Evolutionary conservation across 2,888 invertebrate species (phyloP).

Genomic region (Liopterus haemorrhoidalis): DNA sequence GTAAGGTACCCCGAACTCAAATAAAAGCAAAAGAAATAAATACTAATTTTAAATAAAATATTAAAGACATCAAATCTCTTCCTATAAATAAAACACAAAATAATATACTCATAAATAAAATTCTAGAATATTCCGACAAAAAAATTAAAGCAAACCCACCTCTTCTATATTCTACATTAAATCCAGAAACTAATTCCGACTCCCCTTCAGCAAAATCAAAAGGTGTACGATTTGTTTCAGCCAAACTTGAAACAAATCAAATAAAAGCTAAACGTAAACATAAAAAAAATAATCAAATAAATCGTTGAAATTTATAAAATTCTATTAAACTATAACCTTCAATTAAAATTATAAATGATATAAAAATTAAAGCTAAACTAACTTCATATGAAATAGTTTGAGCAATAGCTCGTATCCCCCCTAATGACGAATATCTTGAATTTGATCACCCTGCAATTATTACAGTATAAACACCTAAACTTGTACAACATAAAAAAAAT

Average conservation of each 20-base stretch:
- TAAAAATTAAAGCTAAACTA: slow-evolving; percentile 59
- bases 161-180: slow-evolving; percentile 72
- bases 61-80: no score
- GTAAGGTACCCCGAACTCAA: no score
- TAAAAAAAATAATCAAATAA: slow-evolving; percentile 52
- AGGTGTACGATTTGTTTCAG: slow-evolving; percentile 67
- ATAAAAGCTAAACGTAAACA: slow-evolving; percentile 48
- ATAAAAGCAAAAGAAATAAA: no score
- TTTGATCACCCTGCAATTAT: slow-evolving; percentile 63
- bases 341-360: slow-evolving; percentile 55
- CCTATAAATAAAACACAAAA: no score
- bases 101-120: slow-evolving; percentile 62
- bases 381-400: slow-evolving; percentile 76
- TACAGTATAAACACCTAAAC: slow-evolving; percentile 58
- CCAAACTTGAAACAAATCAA: slow-evolving; percentile 53
- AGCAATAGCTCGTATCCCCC: slow-evolving; percentile 60
- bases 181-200: slow-evolving; percentile 71
- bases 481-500: slow-evolving; percentile 60
- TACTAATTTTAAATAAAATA: no score
- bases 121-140: slow-evolving; percentile 63
- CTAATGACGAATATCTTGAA: slow-evolving; percentile 67
- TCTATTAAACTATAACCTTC: slow-evolving; percentile 51
- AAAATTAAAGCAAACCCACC: slow-evolving; percentile 68
- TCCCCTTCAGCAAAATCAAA: slow-evolving; percentile 78
- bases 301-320: slow-evolving; percentile 49